Base-by-base conservation (phyloP, 2,797 vertebrate genomes). In the Philypnodon macrostomus region DNA sequence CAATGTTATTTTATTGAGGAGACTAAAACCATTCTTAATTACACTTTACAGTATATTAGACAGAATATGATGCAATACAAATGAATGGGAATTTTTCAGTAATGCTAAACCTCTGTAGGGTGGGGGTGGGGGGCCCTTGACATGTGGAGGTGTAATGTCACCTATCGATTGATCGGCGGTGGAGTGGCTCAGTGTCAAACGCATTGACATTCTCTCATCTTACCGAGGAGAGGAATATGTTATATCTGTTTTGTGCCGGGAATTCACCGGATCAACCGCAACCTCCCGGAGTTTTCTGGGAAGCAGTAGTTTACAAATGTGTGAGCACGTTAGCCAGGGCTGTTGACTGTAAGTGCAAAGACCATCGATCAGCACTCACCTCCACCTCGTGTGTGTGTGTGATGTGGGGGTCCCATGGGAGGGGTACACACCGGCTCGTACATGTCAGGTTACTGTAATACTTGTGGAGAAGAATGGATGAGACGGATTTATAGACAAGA, bases 141-240 rank as follows among this genome's bases (percentile, higher is more conserved):
- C 75, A 15, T 58, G 67, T 26, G 8, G 69, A 86, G 77, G 75
- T 79, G 78, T 81, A 63, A 81, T 74, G 85, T 87, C 81, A 84
- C 77, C 52, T 27, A 83, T 84, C 67, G 79, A 85, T 80, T 74
- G 77, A 79, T 79, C 39, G 66, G 76, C 40, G 70, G 55, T 57
- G 48, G 48, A 53, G 81, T 77, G 84, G 85, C 85, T 90, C 86
- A 38, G 80, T 86, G 87, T 89, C 89, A 69, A 67, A 55, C 57
- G 34, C 87, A 90, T 90, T 88, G 87, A 89, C 86, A 82, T 85
- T 87, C 86, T 88, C 88, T 90, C 87, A 47, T 85, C 85, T 91
- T 90, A 86, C 89, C 48, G 54, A 44, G 44, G 13, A 27, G 69
- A 70, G 71, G 67, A 75, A 77, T 73, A 57, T 72, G 73, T 79